Base-by-base conservation (phyloP, 2,113 vertebrate species). In the Corvus moneduloides region DNA sequence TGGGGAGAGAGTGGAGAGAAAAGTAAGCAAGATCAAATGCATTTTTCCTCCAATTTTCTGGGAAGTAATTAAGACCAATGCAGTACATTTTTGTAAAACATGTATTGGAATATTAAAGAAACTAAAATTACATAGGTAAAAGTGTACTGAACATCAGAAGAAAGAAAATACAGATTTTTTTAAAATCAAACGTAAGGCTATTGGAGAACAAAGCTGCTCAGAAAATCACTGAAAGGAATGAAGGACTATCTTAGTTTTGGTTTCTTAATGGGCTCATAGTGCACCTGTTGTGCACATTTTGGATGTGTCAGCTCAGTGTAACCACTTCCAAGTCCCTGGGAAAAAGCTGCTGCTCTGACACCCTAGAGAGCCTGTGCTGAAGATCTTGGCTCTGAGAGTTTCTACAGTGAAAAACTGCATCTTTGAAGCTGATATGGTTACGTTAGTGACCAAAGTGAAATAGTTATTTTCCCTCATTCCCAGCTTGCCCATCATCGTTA, bases 1-100 rank as follows among this genome's bases (percentile, higher is more conserved):
- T 99, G 99, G 99, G 99, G 99, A 97, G 98, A 99, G 68, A 97
- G 97, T 33, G 99, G 99, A 88, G 98, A 98, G 97, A 98, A 92
- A 98, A 99, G 99, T 99, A 98, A 98, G 98, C 33, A 93, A 77
- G 35, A 84, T 61, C 12, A 73, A 58, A 74, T 71, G 7, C 15
- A 6, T 69, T 88, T 71, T 77, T 43, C 20, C 32, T 89, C 58
- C 10, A 12, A 10, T 51, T 87, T 94, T 49, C 76, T 46, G 21
- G 39, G n/a, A 44, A 80, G 37, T 41, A 37, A 24, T 68, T 48
- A 61, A 77, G 10, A 35, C 64, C 9, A 87, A 16, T 62, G 55
- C 28, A 48, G 15, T 41, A 5, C n/a, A 16, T 22, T 59, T 80
- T 71, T 59, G 61, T 61, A 63, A 44, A 64, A 49, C 0, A 49